A percentile compares a stretch with the other conserved stretches of the same genome.
These are phyloP conservation scores for Lasaia peninsularis DNA, from an alignment of 1,140 invertebrate genomes.

Conservation along the genomic window DNA sequence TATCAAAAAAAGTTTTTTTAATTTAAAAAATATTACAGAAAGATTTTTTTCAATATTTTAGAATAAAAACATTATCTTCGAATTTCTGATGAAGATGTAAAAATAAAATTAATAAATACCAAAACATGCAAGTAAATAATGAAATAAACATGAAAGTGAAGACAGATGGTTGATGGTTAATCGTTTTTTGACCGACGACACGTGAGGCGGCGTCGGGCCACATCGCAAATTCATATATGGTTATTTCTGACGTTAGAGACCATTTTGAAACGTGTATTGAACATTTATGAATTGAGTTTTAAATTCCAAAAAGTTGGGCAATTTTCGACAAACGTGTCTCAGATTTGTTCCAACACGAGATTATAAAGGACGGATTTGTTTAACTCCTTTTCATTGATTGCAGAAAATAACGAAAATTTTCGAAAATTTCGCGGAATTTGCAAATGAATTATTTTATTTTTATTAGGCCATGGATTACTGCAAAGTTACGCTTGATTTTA, in stretches of 20 bases:
- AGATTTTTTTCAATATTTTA: too few relatives aligned
- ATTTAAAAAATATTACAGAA: too few relatives aligned
- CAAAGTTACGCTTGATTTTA: too few relatives aligned
- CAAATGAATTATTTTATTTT: too few relatives aligned
- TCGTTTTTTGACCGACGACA: conserved; percentile 5
- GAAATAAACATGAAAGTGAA: conserved; percentile 2
- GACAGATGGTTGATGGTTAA: not conserved
- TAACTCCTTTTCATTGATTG: too few relatives aligned
- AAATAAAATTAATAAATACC: conserved; percentile 15
- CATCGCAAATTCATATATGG: conserved; percentile 6
- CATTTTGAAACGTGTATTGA: not conserved
- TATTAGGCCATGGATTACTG: too few relatives aligned
- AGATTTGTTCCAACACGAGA: not conserved
- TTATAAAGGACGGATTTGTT: not conserved
- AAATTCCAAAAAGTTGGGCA: not conserved
- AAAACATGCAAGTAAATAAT: conserved; percentile 12
- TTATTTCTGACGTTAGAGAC: conserved; percentile 7
- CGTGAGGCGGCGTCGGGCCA: not conserved
- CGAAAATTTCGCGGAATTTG: too few relatives aligned
- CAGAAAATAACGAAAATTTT: too few relatives aligned
- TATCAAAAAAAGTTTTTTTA: too few relatives aligned
- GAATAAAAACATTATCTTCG: too few relatives aligned
- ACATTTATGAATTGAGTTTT: conserved; percentile 6
- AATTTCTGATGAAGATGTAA: too few relatives aligned
- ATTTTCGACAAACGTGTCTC: not conserved